Evolutionary conservation across 2,797 vertebrate genomes (phyloP).

Genomic region (Artibeus lituratus): DNA sequence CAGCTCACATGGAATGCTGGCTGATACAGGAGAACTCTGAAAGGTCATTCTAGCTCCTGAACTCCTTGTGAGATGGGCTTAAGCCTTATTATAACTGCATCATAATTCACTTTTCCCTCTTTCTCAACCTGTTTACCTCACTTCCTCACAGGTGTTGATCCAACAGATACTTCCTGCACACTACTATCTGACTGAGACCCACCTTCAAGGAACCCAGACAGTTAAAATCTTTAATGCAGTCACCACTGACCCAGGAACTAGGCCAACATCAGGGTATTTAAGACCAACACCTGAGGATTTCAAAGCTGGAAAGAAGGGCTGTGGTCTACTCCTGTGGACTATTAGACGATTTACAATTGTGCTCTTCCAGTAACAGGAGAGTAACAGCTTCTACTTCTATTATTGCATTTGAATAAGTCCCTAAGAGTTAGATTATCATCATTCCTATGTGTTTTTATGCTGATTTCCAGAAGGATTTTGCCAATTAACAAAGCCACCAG

Average conservation of each 20-base stretch:
- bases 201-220: background rate
- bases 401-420: background rate
- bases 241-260: background rate
- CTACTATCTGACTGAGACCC: background rate
- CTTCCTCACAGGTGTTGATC: background rate
- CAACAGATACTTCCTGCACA: background rate
- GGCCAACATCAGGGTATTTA: background rate
- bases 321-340: background rate
- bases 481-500: background rate
- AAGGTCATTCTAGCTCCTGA: background rate
- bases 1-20: background rate
- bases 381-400: background rate
- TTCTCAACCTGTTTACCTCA: background rate
- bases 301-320: background rate
- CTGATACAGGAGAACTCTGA: background rate
- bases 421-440: background rate
- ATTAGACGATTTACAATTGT: background rate
- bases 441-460: background rate
- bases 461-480: background rate
- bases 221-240: background rate
- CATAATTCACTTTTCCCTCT: background rate
- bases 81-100: background rate
- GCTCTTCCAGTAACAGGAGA: background rate
- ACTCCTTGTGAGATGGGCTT: background rate
- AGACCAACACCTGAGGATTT: background rate